Evolutionary conservation across 2,113 vertebrate genomes (phyloP).

Genomic region (Podocnemis expansa): DNA sequence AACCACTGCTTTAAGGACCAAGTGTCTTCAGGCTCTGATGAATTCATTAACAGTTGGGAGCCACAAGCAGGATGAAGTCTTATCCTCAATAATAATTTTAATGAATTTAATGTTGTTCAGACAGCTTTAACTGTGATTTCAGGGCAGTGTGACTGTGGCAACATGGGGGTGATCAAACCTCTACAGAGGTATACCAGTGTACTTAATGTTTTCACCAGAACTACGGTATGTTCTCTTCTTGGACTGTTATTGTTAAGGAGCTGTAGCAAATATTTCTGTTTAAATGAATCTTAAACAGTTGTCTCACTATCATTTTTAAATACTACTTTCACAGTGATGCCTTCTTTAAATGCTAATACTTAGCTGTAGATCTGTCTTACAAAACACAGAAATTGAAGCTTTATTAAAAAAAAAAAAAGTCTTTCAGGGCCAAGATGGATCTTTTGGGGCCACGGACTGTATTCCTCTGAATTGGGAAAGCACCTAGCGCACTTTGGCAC

Average conservation of each 20-base stretch:
- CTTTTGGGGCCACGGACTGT: neutral
- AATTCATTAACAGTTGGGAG: neutral
- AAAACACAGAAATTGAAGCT: neutral
- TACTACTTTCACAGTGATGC: constrained; percentile 12
- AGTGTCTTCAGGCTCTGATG: neutral
- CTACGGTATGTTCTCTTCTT: neutral
- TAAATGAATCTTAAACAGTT: neutral
- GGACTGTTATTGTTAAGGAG: constrained; percentile 32
- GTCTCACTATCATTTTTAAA: neutral
- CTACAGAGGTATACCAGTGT: neutral
- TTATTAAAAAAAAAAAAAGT: neutral
- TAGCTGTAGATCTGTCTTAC: neutral
- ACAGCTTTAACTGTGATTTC: neutral
- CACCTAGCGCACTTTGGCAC: neutral
- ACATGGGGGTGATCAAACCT: neutral
- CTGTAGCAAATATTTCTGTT: neutral
- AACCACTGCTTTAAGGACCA: neutral
- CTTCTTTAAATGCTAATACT: neutral
- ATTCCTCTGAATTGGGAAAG: neutral
- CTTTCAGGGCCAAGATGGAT: neutral
- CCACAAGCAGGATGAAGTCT: neutral
- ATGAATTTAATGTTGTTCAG: neutral
- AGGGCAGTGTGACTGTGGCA: neutral
- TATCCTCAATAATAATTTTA: neutral
- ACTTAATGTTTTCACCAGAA: constrained; percentile 9